Evolutionary conservation across 2,797 vertebrate genomes (phyloP), one percentile per base, ranked within the genome.

Genomic region (Sebastes oblongus): DNA sequence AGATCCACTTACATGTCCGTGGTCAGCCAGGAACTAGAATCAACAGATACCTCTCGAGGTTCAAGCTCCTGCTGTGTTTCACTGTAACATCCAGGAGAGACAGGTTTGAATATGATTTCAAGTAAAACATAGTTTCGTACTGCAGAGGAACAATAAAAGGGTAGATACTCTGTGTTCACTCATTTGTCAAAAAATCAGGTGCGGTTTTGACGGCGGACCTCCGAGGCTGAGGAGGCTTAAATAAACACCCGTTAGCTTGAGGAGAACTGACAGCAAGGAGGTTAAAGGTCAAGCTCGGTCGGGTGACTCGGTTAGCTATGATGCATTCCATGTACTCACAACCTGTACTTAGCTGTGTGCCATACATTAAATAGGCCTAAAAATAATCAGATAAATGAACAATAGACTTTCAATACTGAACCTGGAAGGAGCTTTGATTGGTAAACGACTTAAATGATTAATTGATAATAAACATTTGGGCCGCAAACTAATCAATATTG

Each of bases 1-100:
- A 89, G 87, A 93, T 89, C 89, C 72, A 85, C 88, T 91, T 89
- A 86, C 84, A 55, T 64, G 84, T 91, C 92, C 84, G 80, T 24
- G 75, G 79, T 75, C 70, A 70, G 71, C 72, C 24, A 30, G 74
- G 74, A 88, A 73, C 71, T 7, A 66, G 77, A 82, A 80, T 81
- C 91, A 93, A 89, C 90, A 88, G 82, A 90, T 82, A 83, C 62
- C 75, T 46, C 71, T 83, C 65, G 18, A 8, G 84, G 69, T 66
- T 87, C 34, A 62, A 39, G 69, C 66, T 32, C 73, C 81, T 58
- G 68, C 85, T 77, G 66, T 75, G 67, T 36, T 55, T 0, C 1
- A 71, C 5, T 30, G 71, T 75, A 42, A 32, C 25, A 14, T 62
- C 52, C 24, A 64, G 32, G 32, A 54, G 50, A 27, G 8, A 67